Conservation (phyloP, 2,888 invertebrate species). For the Tetramorium bicarinatum region DNA sequence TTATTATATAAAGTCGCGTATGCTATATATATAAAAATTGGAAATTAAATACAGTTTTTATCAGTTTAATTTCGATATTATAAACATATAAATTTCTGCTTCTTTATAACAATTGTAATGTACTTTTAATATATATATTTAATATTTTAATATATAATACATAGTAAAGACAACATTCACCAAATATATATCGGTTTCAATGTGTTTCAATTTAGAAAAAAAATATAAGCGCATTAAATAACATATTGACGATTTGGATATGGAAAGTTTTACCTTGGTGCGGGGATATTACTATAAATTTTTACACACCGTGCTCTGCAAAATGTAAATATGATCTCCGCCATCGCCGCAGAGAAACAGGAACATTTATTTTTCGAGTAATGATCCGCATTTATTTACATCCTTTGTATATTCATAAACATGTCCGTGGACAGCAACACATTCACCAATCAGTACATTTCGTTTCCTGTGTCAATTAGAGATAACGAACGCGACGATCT, state of each 20-base stretch:
- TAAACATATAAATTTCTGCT: background rate
- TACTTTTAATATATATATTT: background rate
- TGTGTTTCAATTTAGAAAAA: background rate
- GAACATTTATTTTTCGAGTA: constrained; percentile 40
- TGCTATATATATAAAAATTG: background rate
- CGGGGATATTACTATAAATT: constrained; percentile 12
- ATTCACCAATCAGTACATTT: constrained; percentile 19
- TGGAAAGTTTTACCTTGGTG: background rate
- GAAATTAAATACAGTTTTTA: background rate
- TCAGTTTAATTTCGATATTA: background rate
- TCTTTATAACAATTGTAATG: background rate
- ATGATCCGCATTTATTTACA: constrained; percentile 52
- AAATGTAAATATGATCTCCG: constrained; percentile 44
- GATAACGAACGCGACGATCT: constrained; percentile 41
- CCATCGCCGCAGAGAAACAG: constrained; percentile 20
- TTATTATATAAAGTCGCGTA: background rate
- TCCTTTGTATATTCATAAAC: constrained; percentile 53
- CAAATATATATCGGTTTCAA: constrained; percentile 2
- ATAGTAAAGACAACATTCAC: background rate
- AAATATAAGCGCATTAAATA: background rate
- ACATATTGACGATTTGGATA: background rate
- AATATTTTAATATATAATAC: too few relatives aligned
- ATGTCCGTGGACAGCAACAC: constrained; percentile 13
- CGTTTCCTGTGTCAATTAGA: constrained; percentile 26
- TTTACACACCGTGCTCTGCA: background rate